phyloP scores from a whole-genome alignment of 2,113 vertebrate genomes.

The Lagopus muta region DNA sequence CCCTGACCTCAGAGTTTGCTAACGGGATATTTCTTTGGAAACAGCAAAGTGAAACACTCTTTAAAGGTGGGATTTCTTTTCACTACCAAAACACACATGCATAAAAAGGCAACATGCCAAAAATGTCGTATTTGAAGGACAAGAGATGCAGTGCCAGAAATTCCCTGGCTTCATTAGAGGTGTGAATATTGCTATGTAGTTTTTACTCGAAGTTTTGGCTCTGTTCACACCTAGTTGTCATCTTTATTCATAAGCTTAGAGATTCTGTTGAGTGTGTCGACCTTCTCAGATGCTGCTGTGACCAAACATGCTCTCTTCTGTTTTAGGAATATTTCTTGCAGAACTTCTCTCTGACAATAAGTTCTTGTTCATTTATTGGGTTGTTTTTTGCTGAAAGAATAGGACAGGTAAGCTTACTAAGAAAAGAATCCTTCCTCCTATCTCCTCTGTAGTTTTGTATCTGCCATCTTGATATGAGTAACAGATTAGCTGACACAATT shows the following conservation, averaged over 20 bases:
- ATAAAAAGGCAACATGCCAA: slow-evolving; percentile 32
- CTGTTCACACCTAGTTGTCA: neutral
- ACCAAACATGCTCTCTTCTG: neutral
- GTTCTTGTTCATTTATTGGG: neutral
- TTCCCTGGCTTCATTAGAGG: slow-evolving; percentile 43
- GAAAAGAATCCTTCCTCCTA: neutral
- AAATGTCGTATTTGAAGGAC: slow-evolving; percentile 32
- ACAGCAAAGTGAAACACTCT: neutral
- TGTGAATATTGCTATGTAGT: slow-evolving; percentile 41
- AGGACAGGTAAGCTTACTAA: neutral
- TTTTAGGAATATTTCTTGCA: neutral
- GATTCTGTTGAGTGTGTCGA: slow-evolving; percentile 35
- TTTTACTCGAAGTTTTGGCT: slow-evolving; percentile 43
- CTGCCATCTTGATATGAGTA: neutral
- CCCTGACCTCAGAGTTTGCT: neutral
- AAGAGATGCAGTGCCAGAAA: slow-evolving; percentile 42
- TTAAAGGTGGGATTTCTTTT: slow-evolving; percentile 17
- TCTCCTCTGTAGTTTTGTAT: neutral
- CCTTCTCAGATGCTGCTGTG: neutral
- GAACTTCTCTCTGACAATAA: neutral
- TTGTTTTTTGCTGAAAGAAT: neutral
- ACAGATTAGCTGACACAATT: neutral
- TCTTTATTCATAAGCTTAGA: slow-evolving; percentile 48
- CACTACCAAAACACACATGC: neutral
- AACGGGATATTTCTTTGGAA: neutral